These are phyloP conservation scores for Eilema sororculum DNA, from an alignment of 2,888 invertebrate genomes.

Conservation along the genomic window DNA sequence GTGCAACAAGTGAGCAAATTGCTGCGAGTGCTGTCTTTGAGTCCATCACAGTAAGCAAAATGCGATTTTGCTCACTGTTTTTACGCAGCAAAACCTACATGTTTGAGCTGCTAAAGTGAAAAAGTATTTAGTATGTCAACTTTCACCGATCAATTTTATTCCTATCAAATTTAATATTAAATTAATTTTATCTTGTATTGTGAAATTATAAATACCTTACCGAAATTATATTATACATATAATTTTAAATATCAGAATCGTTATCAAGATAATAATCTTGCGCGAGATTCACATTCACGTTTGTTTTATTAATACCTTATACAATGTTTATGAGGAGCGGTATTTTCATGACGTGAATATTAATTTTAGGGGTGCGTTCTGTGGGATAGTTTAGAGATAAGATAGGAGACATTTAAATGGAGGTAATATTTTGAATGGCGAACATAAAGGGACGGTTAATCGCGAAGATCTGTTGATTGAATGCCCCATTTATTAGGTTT, in stretches of 20 bases:
- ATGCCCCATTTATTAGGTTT: conserved; percentile 20
- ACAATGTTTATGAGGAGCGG: conserved; percentile 56
- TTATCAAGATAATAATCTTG: conserved; percentile 65
- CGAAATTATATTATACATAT: too few relatives aligned
- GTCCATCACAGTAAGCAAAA: too few relatives aligned
- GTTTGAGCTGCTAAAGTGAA: too few relatives aligned
- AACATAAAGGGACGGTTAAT: conserved; percentile 40
- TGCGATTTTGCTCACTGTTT: too few relatives aligned
- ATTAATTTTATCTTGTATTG: too few relatives aligned
- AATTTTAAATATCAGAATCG: conserved; percentile 37
- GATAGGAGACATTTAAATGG: conserved; percentile 41
- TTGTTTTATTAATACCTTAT: conserved; percentile 65
- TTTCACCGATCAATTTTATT: too few relatives aligned
- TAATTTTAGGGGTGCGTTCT: conserved; percentile 61
- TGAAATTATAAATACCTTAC: too few relatives aligned
- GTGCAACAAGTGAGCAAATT: too few relatives aligned
- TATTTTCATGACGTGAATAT: conserved; percentile 63
- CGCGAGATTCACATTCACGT: conserved; percentile 55
- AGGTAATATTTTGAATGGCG: conserved; percentile 45
- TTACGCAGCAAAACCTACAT: too few relatives aligned
- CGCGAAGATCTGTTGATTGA: conserved; percentile 37
- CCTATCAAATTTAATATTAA: too few relatives aligned
- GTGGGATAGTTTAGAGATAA: conserved; percentile 54
- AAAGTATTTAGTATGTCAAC: too few relatives aligned
- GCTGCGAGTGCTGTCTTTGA: too few relatives aligned